phyloP scores from a whole-genome alignment of 2,797 vertebrate species.

The Characodon lateralis region DNA sequence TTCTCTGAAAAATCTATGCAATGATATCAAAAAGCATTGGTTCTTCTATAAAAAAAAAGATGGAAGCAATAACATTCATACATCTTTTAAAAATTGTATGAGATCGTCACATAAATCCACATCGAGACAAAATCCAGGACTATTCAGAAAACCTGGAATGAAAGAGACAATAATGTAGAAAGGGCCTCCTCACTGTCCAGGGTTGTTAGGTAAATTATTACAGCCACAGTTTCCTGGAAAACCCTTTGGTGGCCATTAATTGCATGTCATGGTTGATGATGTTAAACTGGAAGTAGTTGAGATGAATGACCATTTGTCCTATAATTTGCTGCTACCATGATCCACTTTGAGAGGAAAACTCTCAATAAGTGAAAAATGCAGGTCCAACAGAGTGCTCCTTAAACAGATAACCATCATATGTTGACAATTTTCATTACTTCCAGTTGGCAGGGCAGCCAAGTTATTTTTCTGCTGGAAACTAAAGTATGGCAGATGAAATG shows the following conservation, averaged over 20 bases:
- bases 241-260: constrained; percentile 72
- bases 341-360: constrained; percentile 76
- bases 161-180: constrained; percentile 29
- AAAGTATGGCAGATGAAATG: constrained; percentile 78
- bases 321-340: constrained; percentile 81
- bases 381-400: constrained; percentile 71
- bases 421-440: constrained; percentile 83
- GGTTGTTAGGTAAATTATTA: constrained; percentile 45
- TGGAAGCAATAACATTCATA: not conserved
- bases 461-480: constrained; percentile 76
- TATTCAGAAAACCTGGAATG: constrained; percentile 22
- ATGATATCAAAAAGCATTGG: no score
- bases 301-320: constrained; percentile 80
- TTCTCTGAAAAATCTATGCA: not conserved
- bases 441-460: constrained; percentile 74
- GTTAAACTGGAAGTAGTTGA: constrained; percentile 75
- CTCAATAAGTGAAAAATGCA: constrained; percentile 70
- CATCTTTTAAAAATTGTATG: not conserved
- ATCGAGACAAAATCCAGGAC: constrained; percentile 22
- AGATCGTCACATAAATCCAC: constrained; percentile 16
- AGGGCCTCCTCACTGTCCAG: constrained; percentile 34
- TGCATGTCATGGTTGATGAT: constrained; percentile 76
- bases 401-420: constrained; percentile 83
- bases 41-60: not conserved
- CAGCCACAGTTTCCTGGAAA: constrained; percentile 53